These are phyloP conservation scores for Rallus crepitans DNA, from an alignment of 2,797 vertebrate species.

Conservation along the genomic window DNA sequence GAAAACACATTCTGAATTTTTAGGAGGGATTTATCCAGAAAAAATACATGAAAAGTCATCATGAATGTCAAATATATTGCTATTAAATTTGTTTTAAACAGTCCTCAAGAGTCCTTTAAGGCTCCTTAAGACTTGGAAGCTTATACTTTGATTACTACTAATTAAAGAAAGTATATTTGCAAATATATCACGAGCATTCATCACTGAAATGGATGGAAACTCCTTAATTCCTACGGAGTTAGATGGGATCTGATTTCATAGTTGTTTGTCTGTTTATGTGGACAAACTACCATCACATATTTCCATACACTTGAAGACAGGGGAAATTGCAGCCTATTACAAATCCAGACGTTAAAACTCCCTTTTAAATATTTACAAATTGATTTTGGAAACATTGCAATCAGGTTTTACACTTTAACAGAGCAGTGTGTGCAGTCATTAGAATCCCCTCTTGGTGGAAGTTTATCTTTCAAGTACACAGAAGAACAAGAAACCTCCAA, in stretches of 20 bases:
- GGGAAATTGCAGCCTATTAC: not conserved
- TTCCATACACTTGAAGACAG: not conserved
- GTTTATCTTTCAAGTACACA: not conserved
- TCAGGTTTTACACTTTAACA: not conserved
- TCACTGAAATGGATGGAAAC: not conserved
- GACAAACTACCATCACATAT: not conserved
- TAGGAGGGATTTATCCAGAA: not conserved
- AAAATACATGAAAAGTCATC: not conserved
- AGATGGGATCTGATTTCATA: not conserved
- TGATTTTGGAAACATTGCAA: not conserved
- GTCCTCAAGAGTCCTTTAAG: not conserved
- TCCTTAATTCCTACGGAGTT: not conserved
- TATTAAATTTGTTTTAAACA: not conserved
- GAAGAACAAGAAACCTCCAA: not conserved
- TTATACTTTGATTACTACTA: not conserved
- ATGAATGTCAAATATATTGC: not conserved
- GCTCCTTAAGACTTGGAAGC: not conserved
- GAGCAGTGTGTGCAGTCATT: not conserved
- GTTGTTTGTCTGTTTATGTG: not conserved
- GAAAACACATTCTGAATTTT: not conserved
- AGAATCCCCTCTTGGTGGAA: not conserved
- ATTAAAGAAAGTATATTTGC: not conserved
- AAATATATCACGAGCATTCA: not conserved
- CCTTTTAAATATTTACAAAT: not conserved
- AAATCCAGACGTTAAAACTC: not conserved